Evolutionary conservation across 2,113 vertebrate genomes (phyloP), one percentile per base, ranked within the genome.

Genomic region (Boulengeromyrus knoepffleri): DNA sequence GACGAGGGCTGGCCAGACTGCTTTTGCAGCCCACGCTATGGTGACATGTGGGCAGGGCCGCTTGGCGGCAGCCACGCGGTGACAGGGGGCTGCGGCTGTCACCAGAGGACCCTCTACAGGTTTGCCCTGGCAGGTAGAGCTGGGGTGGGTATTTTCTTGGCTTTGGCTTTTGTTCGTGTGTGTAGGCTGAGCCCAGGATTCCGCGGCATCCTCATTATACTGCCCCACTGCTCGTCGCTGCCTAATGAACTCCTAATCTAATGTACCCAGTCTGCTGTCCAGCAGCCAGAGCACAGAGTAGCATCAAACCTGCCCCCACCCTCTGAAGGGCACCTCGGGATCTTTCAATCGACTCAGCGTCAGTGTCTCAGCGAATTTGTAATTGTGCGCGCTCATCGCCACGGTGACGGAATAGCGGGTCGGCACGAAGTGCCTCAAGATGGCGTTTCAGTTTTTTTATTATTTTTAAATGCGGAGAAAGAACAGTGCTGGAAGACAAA

Each of bases 221-320:
- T 83, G 90, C 83, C 89, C 36, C 36, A 39, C 36, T 39, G 36
- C 36, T 39, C 36, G 36, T 2, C 1, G 91, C 89, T 90, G 90
- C 91, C 94, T 95, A 95, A 96, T 95, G 93, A 95, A 95, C 89
- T 88, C 91, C 91, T 85, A 77, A 90, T 90, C 87, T 53, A 88
- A 70, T 88, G 50, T 13, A 53, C 53, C 39, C 46, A 17, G 49
- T 42, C 89, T 77, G 7, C 27, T 50, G 45, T 87, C 27, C 31
- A 39, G 31, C 1, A 6, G 45, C 52, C 17, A 31, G 4, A n/a
- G 42, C 56, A 47, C 12, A 36, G 50, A 90, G 42, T 21, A 86
- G 24, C 21, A 66, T 66, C 31, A 49, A 46, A 70, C 10, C 83
- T 47, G 24, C 85, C 47, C 39, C 74, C 31, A 3, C 47, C 21